Conservation (phyloP, 2,113 vertebrate species). For the Oreocharis arfaki region DNA sequence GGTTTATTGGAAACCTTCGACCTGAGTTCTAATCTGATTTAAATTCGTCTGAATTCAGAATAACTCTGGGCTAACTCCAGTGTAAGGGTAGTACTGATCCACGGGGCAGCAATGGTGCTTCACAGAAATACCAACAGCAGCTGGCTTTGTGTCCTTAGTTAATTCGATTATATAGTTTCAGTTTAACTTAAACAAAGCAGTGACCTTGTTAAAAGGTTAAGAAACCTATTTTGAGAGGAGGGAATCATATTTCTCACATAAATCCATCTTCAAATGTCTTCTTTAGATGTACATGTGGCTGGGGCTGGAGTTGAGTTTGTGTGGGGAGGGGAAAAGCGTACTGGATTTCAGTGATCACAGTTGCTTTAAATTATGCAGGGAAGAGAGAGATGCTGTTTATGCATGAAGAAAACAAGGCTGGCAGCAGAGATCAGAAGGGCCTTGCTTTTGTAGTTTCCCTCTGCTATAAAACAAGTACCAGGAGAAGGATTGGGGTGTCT, state of each 20-base stretch:
- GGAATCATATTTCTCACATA: constrained; percentile 6
- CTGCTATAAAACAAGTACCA: not conserved
- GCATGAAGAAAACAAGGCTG: not conserved
- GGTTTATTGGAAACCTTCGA: not conserved
- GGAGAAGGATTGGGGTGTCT: not conserved
- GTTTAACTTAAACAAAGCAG: constrained; percentile 14
- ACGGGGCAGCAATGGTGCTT: not conserved
- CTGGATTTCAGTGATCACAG: not conserved
- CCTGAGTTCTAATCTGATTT: not conserved
- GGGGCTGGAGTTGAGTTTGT: not conserved
- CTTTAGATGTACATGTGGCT: not conserved
- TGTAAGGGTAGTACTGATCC: not conserved
- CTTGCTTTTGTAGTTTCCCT: not conserved
- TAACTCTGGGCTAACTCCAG: not conserved
- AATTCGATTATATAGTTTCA: constrained; percentile 19
- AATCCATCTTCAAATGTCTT: not conserved
- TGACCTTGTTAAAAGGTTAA: constrained; percentile 33
- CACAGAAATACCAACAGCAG: constrained; percentile 20
- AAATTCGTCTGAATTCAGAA: not conserved
- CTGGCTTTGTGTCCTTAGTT: not conserved
- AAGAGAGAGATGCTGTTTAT: not conserved
- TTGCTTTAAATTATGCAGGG: constrained; percentile 17
- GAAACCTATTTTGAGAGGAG: not conserved
- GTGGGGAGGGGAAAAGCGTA: not conserved
- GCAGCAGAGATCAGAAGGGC: not conserved